Base-by-base conservation (phyloP, 30 jellyfish, hydroid and myxozoan species). In the Rhopilema esculentum region DNA sequence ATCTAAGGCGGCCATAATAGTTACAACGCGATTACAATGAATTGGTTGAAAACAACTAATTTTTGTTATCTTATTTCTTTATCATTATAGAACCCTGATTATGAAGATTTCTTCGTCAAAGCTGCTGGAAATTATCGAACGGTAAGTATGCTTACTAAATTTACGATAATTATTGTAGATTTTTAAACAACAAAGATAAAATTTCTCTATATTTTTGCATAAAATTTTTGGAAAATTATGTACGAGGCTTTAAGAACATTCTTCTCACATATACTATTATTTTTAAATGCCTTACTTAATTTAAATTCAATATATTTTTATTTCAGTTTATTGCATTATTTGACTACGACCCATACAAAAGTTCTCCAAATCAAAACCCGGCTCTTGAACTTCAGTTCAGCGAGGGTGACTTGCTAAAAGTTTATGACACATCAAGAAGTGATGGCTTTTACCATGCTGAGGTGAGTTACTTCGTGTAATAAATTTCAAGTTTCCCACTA, bases 301-400 rank as follows among this genome's bases (percentile, higher is more conserved):
- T n/a, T n/a, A n/a, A n/a, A n/a, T n/a, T n/a, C n/a, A n/a, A n/a
- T n/a, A n/a, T n/a, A n/a, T n/a, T 49, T 53, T 57, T 64, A 18
- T 80, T 75, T 29, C 69, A 95, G 99, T 95, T 88, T 86, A 92
- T 95, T 26, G 97, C 99, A 8, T 67, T 95, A 91, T 95, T 91
- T 33, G 99, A 95, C 77, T 95, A 95, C 61, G 97, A 95, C 74
- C 99, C 99, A 19, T 85, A 85, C 91, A 95, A 95, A 67, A 95
- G 99, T 72, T 95, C 99, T 1, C 99, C 99, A n/a, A 95, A 95
- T 71, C 99, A 97, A 26, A 95, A 95, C 49, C 99, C 99, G 8
- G 75, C 99, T 1, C 87, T 95, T 67, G 99, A 95, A 77, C 67
- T 86, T 64, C 87, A 64, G 49, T 91, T 95, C 88, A 84, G 65